Evolutionary conservation across 2,797 vertebrate species (phyloP).

Genomic region (Anguilla anguilla): DNA sequence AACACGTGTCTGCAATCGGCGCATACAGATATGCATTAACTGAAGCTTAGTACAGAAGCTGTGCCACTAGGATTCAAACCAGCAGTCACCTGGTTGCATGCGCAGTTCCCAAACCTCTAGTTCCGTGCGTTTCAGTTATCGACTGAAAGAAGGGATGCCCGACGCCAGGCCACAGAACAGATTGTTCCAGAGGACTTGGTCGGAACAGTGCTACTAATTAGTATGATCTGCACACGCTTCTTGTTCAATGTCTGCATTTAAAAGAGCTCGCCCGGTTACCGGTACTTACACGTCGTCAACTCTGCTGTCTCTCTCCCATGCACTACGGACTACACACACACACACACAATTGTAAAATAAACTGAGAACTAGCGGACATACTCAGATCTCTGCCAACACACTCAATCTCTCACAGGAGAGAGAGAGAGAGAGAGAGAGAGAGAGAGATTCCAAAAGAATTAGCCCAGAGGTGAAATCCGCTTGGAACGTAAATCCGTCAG

Average conservation of each 20-base stretch:
- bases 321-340: no score
- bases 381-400: neutral
- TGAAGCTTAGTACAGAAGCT: neutral
- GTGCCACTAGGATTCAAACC: neutral
- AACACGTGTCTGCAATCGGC: neutral
- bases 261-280: neutral
- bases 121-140: neutral
- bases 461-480: neutral
- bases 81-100: neutral
- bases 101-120: neutral
- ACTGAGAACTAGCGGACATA: neutral
- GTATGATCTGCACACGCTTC: neutral
- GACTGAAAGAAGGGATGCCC: neutral
- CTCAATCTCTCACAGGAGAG: neutral
- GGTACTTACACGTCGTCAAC: no score
- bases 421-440: neutral
- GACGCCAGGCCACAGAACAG: neutral
- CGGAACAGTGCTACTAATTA: neutral
- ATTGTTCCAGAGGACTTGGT: neutral
- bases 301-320: no score
- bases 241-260: neutral
- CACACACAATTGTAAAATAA: neutral
- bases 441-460: neutral
- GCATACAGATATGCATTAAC: neutral
- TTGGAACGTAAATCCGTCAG: neutral